Evolutionary conservation across 2,797 vertebrate species (phyloP), one percentile per base, ranked within the genome.

Genomic region (Acanthurus lineatus): DNA sequence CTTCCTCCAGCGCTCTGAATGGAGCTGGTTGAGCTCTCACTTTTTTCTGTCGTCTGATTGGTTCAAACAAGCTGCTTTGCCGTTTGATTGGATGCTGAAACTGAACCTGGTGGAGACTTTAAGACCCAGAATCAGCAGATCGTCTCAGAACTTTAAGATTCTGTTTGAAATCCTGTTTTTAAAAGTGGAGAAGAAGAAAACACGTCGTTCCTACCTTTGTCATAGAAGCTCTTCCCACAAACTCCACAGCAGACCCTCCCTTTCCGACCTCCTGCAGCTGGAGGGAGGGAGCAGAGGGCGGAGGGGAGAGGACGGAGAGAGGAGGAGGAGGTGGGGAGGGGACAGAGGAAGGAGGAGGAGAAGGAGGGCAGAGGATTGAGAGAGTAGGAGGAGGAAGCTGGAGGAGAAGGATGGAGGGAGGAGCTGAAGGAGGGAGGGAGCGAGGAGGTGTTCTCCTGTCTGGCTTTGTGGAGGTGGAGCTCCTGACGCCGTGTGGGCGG

Each of bases 171-270:
- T 40, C 40, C 40, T 3, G 3, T 8, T 8, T 40, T 40, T 40
- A 40, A 8, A 40, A 40, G 1, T 17, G 0, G 2, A 54, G 9
- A 66, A 3, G 52, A 14, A 52, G 38, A 19, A 62, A 17, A 15
- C 5, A 6, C 17, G 22, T 2, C 1, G 11, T 6, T 94, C 71
- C 0, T 65, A 88, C 97, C 98, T 92, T 97, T 98, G 87, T 99
- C 98, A 0, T 99, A 99, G 92, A 99, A 99, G 1, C 97, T 98
- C 92, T 99, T 99, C 76, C 97, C 96, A 12, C 98, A 99, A 0
- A 96, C 95, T 0, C 95, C 96, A 79, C 98, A 99, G 90, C 96
- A 97, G 69, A 99, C 98, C 2, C 98, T 94, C 35, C 97, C 96
- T 88, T 97, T 99, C 75, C 85, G 68, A 0, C 92, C 75, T 85